Evolutionary conservation across 2,888 invertebrate genomes (phyloP).

Genomic region (Lasioglossum figueresi): DNA sequence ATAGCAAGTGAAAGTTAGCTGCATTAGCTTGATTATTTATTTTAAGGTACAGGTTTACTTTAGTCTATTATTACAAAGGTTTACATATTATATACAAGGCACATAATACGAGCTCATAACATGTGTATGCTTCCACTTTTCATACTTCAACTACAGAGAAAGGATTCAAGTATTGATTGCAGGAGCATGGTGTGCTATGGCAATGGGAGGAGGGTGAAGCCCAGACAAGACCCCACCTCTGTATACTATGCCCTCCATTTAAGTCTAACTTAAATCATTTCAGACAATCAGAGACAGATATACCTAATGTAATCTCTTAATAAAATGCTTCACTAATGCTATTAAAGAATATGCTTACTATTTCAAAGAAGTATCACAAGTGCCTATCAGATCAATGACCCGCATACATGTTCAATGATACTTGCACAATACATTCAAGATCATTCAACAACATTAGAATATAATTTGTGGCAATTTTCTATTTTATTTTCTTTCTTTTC

Average conservation of each 20-base stretch:
- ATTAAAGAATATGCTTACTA: constrained; percentile 13
- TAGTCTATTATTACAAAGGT: constrained; percentile 51
- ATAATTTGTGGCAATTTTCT: not conserved
- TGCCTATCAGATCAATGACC: constrained; percentile 33
- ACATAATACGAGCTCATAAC: constrained; percentile 56
- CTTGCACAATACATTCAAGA: constrained; percentile 25
- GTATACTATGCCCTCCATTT: constrained; percentile 73
- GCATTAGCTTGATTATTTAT: constrained; percentile 49
- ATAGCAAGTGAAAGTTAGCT: constrained; percentile 42
- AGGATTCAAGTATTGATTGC: constrained; percentile 83
- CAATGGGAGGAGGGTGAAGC: constrained; percentile 78
- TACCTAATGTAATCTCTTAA: constrained; percentile 31
- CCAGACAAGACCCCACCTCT: constrained; percentile 80
- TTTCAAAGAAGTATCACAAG: constrained; percentile 24
- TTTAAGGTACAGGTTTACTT: constrained; percentile 54
- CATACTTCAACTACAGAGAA: constrained; percentile 75
- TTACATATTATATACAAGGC: constrained; percentile 35
- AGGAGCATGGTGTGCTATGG: constrained; percentile 78
- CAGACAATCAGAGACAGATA: constrained; percentile 50
- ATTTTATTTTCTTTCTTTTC: constrained; percentile 30
- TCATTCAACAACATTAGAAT: not conserved
- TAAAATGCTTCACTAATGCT: constrained; percentile 41
- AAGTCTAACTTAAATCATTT: constrained; percentile 67
- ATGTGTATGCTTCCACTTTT: constrained; percentile 69
- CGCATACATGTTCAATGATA: constrained; percentile 12